Evolutionary conservation across 2,888 invertebrate genomes (phyloP), one percentile per base, ranked within the genome.

Genomic region (Megaustenia siamemsis): DNA sequence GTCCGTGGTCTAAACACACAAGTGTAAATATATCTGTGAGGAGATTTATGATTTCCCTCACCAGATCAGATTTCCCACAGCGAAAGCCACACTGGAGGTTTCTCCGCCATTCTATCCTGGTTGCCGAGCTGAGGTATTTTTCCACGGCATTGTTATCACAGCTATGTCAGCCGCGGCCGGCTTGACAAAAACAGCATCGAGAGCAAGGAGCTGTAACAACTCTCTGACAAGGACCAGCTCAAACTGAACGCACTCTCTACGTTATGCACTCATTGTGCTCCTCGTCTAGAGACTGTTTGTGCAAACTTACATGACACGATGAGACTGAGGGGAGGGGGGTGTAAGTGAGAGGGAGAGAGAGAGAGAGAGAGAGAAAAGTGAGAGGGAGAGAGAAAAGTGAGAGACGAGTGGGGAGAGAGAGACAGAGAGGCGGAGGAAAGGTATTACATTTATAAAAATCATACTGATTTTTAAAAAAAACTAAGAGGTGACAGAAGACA

Each of bases 41-140:
- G n/a, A 60, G 60, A 60, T 60, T 60, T 60, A 60, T 60, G 60
- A 60, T n/a, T 60, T 60, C 60, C n/a, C n/a, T n/a, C 60, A 12
- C 28, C 5, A 5, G 60, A 60, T 60, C 60, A n/a, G 5, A 60
- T 60, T 60, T 28, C 60, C 28, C n/a, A 60, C 60, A 60, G 28
- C 28, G 3, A 60, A n/a, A 60, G 28, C 28, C 10, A 28, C 56
- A 15, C 10, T 56, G 56, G 24, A 15, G 56, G 56, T 21, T 15
- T 15, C 24, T 24, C 24, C n/a, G n/a, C n/a, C n/a, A n/a, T n/a
- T n/a, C 56, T 28, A 12, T 28, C 28, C 28, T 4, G 28, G 28
- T 28, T 28, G 5, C 28, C 3, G 28, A 12, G n/a, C 12, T 3
- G 28, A 5, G 60, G 28, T 6, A 60, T 60, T 60, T 60, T 4